These are phyloP conservation scores for Campylorhamphus procurvoides DNA, from an alignment of 2,113 vertebrate genomes.

Conservation along the genomic window DNA sequence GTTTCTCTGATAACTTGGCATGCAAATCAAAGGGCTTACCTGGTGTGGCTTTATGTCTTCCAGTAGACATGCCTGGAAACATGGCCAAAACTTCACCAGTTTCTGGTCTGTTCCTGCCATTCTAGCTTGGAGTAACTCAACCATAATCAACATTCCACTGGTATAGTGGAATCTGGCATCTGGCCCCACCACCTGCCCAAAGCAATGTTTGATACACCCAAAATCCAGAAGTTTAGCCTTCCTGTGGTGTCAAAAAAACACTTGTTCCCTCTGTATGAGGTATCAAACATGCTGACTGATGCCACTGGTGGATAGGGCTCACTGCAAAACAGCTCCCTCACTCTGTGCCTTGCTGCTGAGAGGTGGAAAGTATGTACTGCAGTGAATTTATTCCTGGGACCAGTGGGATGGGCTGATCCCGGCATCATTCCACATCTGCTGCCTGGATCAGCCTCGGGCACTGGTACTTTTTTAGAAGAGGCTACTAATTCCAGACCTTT, in stretches of 20 bases:
- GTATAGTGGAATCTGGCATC: background rate
- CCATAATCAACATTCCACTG: accelerated
- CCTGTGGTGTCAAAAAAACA: background rate
- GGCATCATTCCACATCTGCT: background rate
- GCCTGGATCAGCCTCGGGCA: accelerated
- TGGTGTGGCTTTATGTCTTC: background rate
- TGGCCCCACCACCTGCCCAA: background rate
- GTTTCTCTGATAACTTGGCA: background rate
- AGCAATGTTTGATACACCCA: background rate
- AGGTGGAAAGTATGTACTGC: background rate
- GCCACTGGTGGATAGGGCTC: background rate
- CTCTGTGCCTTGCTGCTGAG: background rate
- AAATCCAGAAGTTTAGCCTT: background rate
- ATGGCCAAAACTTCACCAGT: background rate
- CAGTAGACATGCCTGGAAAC: background rate
- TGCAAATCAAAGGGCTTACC: background rate
- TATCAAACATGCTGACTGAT: background rate
- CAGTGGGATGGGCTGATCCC: background rate
- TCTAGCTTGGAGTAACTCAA: background rate
- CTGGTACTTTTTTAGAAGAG: background rate
- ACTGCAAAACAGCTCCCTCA: background rate
- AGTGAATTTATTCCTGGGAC: background rate
- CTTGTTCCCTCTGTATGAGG: background rate
- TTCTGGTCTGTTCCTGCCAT: background rate
- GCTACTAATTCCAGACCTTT: background rate